A percentile compares a stretch with the other conserved stretches of the same genome.
Conservation (phyloP, 2,113 vertebrate genomes). For the Barnardius zonarius region DNA sequence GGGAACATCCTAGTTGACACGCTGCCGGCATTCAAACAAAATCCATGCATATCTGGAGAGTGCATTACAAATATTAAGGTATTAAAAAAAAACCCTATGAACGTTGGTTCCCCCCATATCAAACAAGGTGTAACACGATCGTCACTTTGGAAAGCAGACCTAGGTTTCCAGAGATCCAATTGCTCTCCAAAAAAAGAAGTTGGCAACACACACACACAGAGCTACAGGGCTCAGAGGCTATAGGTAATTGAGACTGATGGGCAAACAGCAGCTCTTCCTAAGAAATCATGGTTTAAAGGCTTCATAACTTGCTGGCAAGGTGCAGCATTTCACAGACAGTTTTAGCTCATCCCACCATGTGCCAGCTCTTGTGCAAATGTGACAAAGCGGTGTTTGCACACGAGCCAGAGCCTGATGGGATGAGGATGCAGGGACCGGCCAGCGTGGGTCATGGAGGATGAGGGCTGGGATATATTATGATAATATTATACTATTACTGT, state of each 20-base stretch:
- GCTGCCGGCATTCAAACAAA: conserved; percentile 20
- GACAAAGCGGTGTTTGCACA: background rate
- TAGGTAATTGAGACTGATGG: background rate
- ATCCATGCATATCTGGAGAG: conserved; percentile 17
- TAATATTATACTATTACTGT: background rate
- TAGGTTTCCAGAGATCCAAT: background rate
- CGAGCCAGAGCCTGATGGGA: rapidly evolving
- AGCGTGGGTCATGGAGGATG: background rate
- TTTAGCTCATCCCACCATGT: background rate
- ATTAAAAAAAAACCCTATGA: background rate
- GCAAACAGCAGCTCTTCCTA: background rate
- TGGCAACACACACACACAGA: background rate
- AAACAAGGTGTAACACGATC: background rate
- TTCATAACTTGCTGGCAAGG: background rate
- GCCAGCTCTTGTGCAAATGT: background rate
- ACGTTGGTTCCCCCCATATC: background rate
- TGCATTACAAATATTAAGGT: conserved; percentile 39
- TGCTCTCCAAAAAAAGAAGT: background rate
- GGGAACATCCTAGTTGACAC: background rate
- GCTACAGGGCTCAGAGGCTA: background rate
- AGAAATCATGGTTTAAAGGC: background rate
- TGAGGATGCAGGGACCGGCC: background rate
- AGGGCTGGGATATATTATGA: background rate
- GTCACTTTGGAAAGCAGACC: background rate
- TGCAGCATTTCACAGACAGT: background rate